Base-by-base conservation (phyloP, 2,888 invertebrate genomes). In the Diarsia brunnea region DNA sequence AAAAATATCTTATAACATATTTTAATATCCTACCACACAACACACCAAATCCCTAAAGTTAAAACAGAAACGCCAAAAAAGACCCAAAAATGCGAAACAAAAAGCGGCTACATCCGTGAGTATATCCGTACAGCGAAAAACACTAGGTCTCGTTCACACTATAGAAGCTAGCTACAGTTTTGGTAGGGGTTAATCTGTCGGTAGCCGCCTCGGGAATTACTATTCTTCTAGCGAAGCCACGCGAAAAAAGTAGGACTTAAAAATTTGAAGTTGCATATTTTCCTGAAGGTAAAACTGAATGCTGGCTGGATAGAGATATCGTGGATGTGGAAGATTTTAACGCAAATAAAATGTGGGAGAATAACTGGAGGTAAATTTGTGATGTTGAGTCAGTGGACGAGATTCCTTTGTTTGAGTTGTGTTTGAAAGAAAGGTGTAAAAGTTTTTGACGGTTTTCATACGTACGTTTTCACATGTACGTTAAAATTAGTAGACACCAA, bases 201-300 rank as follows among this genome's bases (percentile, higher is more conserved):
- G 55, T 78, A 82, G 84, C 87, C 82, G 87, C 89, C 73, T 73
- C 78, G 79, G 82, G 91, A 89, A 92, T 92, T 91, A 91, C 90
- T 92, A 92, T 92, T 92, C 92, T 91, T 90, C 89, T 85, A 86
- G 87, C 87, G 88, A 78, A 84, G 78, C 85, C 85, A 80, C 81
- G 84, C 86, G 88, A 89, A 89, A 91, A 90, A 90, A 91, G 88
- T 89, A 89, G 75, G 89, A 88, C 89, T 90, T 90, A 88, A 89
- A 91, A 90, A 85, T 91, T 89, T 89, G 84, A 87, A 84, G 82
- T 82, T 87, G 88, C 85, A 88, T 89, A 86, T 88, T 87, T 84
- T 87, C 71, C 75, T 69, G 69, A 65, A 77, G 69, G 80, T 82
- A 86, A 86, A 77, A 74, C 84, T 78, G 81, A 81, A 80, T 79